A percentile compares a stretch with the other conserved stretches of the same genome.
These are phyloP conservation scores for Lasioglossum lativentre DNA, from an alignment of 2,888 invertebrate species.

Conservation along the genomic window DNA sequence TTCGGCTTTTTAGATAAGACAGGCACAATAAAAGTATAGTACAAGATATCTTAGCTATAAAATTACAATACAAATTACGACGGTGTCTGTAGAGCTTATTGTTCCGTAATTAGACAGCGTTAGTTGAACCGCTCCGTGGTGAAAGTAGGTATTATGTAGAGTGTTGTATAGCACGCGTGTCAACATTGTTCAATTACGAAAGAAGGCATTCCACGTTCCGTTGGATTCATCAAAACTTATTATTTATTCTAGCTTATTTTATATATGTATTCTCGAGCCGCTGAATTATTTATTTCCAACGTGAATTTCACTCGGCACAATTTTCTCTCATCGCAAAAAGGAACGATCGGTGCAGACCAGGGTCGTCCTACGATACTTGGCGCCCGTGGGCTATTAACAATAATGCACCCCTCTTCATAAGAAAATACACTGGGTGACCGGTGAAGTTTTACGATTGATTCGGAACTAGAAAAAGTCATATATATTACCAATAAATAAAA, in stretches of 20 bases:
- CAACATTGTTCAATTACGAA: not conserved
- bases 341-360: not conserved
- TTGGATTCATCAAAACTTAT: not conserved
- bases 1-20: not conserved
- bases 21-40: conserved; percentile 4
- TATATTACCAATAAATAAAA: no score
- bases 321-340: not conserved
- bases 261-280: no score
- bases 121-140: not conserved
- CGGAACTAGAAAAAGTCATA: no score
- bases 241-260: conserved; percentile 28
- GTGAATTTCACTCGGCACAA: not conserved
- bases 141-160: conserved; percentile 5
- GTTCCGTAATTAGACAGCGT: not conserved
- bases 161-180: not conserved
- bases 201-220: not conserved
- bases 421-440: no score
- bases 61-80: not conserved
- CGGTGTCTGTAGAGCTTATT: not conserved
- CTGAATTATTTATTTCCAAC: not conserved
- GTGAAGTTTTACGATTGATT: no score
- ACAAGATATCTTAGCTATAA: not conserved
- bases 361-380: no score
- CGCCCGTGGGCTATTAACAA: no score
- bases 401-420: no score